Percentiles rank a stretch among this genome's conserved stretches.
Evolutionary conservation across 53 echinoderm and acorn worm species (phyloP).

Genomic region (Paracentrotus lividus): DNA sequence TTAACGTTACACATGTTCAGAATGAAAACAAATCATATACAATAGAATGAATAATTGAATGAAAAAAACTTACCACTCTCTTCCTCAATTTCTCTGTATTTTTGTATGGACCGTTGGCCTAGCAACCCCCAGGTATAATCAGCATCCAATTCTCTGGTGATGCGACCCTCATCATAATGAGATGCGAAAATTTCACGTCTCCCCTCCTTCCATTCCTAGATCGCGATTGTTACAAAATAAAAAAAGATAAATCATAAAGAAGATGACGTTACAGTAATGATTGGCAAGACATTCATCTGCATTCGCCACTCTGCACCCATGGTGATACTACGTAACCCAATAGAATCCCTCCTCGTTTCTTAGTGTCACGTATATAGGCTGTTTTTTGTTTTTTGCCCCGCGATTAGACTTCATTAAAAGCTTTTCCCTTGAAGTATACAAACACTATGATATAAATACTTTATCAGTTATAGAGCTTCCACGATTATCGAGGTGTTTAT

Average conservation of each 20-base stretch:
- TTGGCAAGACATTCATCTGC: no score
- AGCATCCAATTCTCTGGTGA: constrained; percentile 62
- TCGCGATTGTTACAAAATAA: background rate
- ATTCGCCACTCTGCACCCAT: no score
- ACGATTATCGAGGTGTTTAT: no score
- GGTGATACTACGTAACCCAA: no score
- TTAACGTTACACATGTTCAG: background rate
- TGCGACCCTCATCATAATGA: constrained; percentile 71
- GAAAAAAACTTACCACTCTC: constrained; percentile 69
- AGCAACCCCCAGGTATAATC: constrained; percentile 78
- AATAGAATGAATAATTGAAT: background rate
- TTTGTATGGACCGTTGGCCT: constrained; percentile 74
- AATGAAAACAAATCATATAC: background rate
- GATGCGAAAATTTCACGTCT: constrained; percentile 39
- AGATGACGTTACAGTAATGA: no score
- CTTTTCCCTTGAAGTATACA: no score
- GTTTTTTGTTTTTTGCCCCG: no score
- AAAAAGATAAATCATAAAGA: background rate
- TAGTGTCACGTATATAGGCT: no score
- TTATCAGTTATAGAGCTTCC: no score
- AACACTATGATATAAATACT: no score
- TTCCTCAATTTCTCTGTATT: constrained; percentile 72
- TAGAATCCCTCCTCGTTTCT: no score
- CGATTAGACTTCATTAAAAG: no score
- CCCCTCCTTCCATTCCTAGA: background rate